phyloP scores from a whole-genome alignment of 2,888 invertebrate species.

The Drymonia ruficornis region DNA sequence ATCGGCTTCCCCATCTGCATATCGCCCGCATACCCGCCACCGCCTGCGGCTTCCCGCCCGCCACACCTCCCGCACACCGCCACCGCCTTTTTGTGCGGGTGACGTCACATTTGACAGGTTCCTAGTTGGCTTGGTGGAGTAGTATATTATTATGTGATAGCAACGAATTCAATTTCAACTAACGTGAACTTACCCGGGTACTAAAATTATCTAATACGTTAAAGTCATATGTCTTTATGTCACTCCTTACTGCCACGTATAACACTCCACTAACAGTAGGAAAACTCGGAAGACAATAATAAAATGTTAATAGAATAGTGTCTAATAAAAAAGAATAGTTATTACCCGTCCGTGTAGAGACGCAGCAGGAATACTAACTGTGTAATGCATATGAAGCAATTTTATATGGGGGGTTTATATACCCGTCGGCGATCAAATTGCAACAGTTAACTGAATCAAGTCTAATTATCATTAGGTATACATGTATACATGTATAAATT shows the following conservation, averaged over 20 bases:
- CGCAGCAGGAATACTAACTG: constrained; percentile 37
- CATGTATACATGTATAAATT: too few relatives aligned
- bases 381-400: constrained; percentile 18
- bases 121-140: too few relatives aligned
- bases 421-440: not conserved
- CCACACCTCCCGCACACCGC: too few relatives aligned
- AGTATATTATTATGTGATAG: too few relatives aligned
- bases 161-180: too few relatives aligned
- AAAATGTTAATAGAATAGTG: constrained; percentile 36
- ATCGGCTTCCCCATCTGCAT: too few relatives aligned
- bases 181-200: not conserved
- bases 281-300: constrained; percentile 17
- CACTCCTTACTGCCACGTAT: not conserved
- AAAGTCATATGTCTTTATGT: constrained; percentile 2
- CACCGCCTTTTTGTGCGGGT: too few relatives aligned
- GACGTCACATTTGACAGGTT: too few relatives aligned
- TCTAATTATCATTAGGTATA: not conserved
- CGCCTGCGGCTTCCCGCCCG: too few relatives aligned
- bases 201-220: not conserved
- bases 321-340: constrained; percentile 46
- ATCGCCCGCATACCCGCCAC: too few relatives aligned
- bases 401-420: constrained; percentile 10
- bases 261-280: constrained; percentile 17
- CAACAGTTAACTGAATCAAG: not conserved
- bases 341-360: constrained; percentile 35